Evolutionary conservation across 2,113 vertebrate genomes (phyloP), one percentile per base, ranked within the genome.

Genomic region (Catharus minimus): DNA sequence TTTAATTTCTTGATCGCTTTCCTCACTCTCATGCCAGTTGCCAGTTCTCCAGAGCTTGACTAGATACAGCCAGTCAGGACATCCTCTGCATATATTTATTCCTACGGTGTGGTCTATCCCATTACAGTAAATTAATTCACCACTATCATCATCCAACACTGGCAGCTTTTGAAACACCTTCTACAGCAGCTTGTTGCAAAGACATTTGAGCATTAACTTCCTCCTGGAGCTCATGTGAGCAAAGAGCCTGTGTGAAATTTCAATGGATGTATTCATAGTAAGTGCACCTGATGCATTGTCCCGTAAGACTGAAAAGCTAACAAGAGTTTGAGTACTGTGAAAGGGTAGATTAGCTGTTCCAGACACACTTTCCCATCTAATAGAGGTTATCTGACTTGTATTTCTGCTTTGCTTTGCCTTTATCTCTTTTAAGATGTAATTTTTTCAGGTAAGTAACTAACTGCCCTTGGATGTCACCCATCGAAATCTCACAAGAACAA

Each of bases 181-280:
- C 33, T 87, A 26, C 38, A 89, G 38, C 10, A 88, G 44, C 41
- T 86, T 11, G 2, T 5, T 72, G 52, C 36, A 72, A 75, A 81
- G 33, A 27, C 23, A 52, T 82, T 52, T 0, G 0, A 76, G 53
- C 9, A 38, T 7, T 28, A 61, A 8, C 33, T 66, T 56, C 7
- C 58, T 53, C 41, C 28, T 53, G 44, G 10, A 92, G 39, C 3
- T 73, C 30, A 4, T 11, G 7, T 8, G 36, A 64, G 36, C 65
- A 58, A 64, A 41, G 1, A 55, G 19, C 6, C 30, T 28, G 30
- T 67, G 24, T 19, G 21, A 91, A 71, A 19, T 13, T 56, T 15
- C 36, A 24, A 30, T 43, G 57, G 21, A 26, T 38, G 13, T 16
- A 13, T 38, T 49, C 50, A 7, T 15, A 72, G 43, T 4, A 50